Base-by-base conservation (phyloP, 2,113 vertebrate genomes). In the Cisticola juncidis region DNA sequence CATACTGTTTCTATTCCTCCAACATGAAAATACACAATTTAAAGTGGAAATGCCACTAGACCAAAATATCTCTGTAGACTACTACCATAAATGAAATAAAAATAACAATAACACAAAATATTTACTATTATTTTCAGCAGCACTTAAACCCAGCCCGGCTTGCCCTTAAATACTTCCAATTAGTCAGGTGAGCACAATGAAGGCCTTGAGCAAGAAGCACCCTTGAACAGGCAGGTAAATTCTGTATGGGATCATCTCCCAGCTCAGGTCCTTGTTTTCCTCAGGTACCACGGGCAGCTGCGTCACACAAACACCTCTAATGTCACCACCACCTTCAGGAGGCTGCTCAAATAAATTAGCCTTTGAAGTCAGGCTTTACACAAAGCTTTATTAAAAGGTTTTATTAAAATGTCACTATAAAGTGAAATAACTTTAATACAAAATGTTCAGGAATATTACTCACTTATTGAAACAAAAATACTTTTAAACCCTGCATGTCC, bases 311-410 rank as follows among this genome's bases (percentile, higher is more conserved):
- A 74, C 9, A 53, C 44, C 48, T 85, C 61, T 4, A 31, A 77
- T 4, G 54, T 81, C 78, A 90, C 20, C 79, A 14, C 38, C 12
- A 3, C 85, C 70, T 88, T 77, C 2, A 90, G n/a, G 47, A 60
- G 60, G 42, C 0, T 85, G 36, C 7, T 73, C 47, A 81, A 72
- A 35, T 38, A 71, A 86, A 80, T 53, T 3, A 83, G 60, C 86
- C 92, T 96, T 95, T 97, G 92, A 95, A 95, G 92, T 86, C 18
- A 31, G 23, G 38, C 56, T 78, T 83, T 53, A 85, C 64, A 86
- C 48, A 78, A 64, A 90, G 85, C 81, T 91, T 95, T 56, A 94
- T 68, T 96, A 61, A 69, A 94, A 94, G n/a, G 31, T 38, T 86
- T 96, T 58, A 88, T 74, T 94, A 58, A 77, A 61, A 61, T 24